A percentile compares a stretch with the other conserved stretches of the same genome.
Evolutionary conservation across 2,888 invertebrate species (phyloP).

Genomic region (Parnassius smintheus): DNA sequence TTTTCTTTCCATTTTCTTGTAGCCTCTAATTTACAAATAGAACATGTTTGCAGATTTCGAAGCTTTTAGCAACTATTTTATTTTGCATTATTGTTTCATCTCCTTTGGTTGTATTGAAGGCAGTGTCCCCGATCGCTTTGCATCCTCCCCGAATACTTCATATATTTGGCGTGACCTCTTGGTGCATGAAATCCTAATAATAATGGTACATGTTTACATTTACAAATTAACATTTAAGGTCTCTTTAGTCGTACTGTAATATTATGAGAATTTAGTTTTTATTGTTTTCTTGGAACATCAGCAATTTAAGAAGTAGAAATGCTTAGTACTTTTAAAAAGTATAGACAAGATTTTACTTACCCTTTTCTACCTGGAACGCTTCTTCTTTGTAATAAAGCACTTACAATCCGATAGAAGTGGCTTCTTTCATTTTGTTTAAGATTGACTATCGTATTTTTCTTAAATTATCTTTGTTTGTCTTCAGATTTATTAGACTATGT

Average conservation of each 20-base stretch:
- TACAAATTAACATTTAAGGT: conserved; percentile 41
- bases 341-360: conserved; percentile 34
- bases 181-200: conserved; percentile 72
- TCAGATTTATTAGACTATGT: conserved; percentile 42
- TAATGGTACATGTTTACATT: conserved; percentile 59
- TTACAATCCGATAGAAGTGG: conserved; percentile 61
- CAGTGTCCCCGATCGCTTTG: conserved; percentile 81
- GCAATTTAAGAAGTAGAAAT: conserved; percentile 61
- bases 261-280: conserved; percentile 44
- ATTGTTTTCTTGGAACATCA: conserved; percentile 46
- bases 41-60: conserved; percentile 52
- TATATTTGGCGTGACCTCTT: conserved; percentile 81
- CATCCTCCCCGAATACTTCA: conserved; percentile 68
- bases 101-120: conserved; percentile 80
- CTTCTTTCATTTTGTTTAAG: conserved; percentile 63
- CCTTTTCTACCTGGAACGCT: conserved; percentile 58
- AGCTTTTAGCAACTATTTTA: conserved; percentile 62
- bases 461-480: conserved; percentile 49
- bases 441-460: conserved; percentile 45
- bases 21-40: conserved; percentile 52
- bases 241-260: conserved; percentile 45
- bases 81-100: conserved; percentile 61
- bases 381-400: conserved; percentile 66
- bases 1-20: conserved; percentile 48
- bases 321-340: conserved; percentile 64